phyloP scores from a whole-genome alignment of 2,113 vertebrate species.

The Salvelinus alpinus region DNA sequence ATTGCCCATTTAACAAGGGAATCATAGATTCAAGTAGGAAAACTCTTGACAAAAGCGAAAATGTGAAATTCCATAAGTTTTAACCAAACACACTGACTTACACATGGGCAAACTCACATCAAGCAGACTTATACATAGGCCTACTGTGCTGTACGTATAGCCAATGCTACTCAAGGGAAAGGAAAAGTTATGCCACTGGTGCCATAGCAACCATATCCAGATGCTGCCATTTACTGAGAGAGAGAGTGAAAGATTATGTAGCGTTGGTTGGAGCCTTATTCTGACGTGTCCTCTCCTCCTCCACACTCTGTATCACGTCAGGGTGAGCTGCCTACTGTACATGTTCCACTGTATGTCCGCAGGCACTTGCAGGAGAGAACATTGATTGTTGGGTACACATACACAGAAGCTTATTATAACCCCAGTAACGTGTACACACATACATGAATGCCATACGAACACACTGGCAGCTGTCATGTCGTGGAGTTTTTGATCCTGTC shows the following conservation, averaged over 20 bases:
- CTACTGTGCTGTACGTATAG: no score
- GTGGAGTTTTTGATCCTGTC: conserved; percentile 41
- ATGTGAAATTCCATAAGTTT: background rate
- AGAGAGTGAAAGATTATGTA: conserved; percentile 4
- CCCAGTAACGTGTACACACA: conserved; percentile 13
- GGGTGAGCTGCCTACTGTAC: no score
- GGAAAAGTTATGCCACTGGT: conserved; percentile 5
- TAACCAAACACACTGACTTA: no score
- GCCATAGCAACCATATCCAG: conserved; percentile 43
- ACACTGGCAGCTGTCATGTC: conserved; percentile 24
- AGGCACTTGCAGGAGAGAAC: background rate
- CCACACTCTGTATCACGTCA: background rate
- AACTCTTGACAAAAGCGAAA: background rate
- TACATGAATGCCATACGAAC: background rate
- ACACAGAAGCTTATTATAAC: conserved; percentile 9
- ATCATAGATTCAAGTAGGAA: background rate
- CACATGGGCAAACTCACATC: no score
- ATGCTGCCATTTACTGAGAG: conserved; percentile 12
- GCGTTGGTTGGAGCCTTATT: conserved; percentile 12
- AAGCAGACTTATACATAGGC: background rate
- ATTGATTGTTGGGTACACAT: background rate
- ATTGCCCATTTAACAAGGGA: no score
- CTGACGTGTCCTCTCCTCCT: conserved; percentile 2
- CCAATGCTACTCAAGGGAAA: conserved; percentile 8
- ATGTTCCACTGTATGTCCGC: conserved; percentile 1